phyloP scores from a whole-genome alignment of 2,888 invertebrate genomes.

The Rhamnusium bicolor region DNA sequence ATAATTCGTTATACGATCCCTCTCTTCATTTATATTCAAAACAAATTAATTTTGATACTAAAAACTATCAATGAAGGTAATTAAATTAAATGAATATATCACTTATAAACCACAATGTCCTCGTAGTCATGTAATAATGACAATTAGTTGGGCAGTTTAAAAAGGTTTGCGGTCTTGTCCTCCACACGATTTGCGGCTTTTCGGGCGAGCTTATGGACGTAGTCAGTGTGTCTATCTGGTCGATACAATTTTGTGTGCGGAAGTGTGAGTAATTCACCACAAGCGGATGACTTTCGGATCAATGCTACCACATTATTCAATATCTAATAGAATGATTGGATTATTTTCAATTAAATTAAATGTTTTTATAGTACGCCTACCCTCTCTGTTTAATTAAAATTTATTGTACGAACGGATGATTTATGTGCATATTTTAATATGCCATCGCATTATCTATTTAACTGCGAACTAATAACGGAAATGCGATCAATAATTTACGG shows the following conservation, averaged over 20 bases:
- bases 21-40: too few species aligned
- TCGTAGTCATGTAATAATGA: background rate
- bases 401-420: background rate
- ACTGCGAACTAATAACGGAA: slow-evolving; percentile 9
- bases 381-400: slow-evolving; percentile 20
- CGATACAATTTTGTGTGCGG: slow-evolving; percentile 49
- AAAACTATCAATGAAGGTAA: too few species aligned
- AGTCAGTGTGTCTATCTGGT: slow-evolving; percentile 29
- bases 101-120: background rate
- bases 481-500: background rate
- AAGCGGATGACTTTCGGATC: slow-evolving; percentile 42
- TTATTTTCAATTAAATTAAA: slow-evolving; percentile 29
- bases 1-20: too few species aligned
- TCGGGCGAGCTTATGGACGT: slow-evolving; percentile 34
- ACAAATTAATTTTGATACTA: too few species aligned
- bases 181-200: slow-evolving; percentile 53
- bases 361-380: slow-evolving; percentile 8
- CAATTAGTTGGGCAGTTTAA: slow-evolving; percentile 40
- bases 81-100: background rate
- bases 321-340: slow-evolving; percentile 43
- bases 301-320: slow-evolving; percentile 42
- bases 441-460: slow-evolving; percentile 12
- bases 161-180: slow-evolving; percentile 51
- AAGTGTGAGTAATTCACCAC: slow-evolving; percentile 49
- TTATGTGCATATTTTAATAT: slow-evolving; percentile 18